Base-by-base conservation (phyloP, 2,888 invertebrate species). In the Melanostoma scalare region DNA sequence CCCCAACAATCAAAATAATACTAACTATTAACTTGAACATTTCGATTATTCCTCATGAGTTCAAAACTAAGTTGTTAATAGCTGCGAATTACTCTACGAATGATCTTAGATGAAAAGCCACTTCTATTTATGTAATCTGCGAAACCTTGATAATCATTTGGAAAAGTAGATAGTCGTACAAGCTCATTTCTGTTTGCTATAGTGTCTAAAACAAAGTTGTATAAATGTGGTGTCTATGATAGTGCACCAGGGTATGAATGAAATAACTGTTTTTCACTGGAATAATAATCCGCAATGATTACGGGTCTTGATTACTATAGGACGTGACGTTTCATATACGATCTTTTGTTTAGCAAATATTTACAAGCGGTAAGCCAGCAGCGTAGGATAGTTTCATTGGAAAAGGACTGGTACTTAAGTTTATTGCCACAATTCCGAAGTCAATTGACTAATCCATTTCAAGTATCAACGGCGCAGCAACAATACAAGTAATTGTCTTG, bases 381-480 rank as follows among this genome's bases (percentile, higher is more conserved):
- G 6, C 33, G 20, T 50, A 20, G 9, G 50, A 60, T 35, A 46
- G 0, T 42, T 10, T 6, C 9, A 36, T 55, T 35, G 10, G 40
- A 36, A n/a, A 46, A n/a, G 44, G 35, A 60, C 30, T 40, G 20
- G 20, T 20, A 52, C 10, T 52, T 33, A 40, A 40, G 42, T 44
- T 31, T 72, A 61, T 35, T 72, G 46, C 40, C 36, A 42, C 52
- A 52, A 67, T 75, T 52, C n/a, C 60, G 4, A 30, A 46, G 38
- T 31, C 68, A 56, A 71, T 55, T 35, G 35, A n/a, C 69, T 77
- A 71, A 77, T 77, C 61, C 35, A 50, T 71, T 48, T 56, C 71
- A 63, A 63, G 58, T 61, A 6, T 48, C 36, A 40, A 10, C 6
- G 60, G 46, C 20, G 3, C 38, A 42, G 36, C 48, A 69, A 58